Percentiles rank a stretch among this genome's conserved stretches.
These are phyloP conservation scores for Dasypogon diadema DNA, from an alignment of 2,888 invertebrate species.

Conservation along the genomic window DNA sequence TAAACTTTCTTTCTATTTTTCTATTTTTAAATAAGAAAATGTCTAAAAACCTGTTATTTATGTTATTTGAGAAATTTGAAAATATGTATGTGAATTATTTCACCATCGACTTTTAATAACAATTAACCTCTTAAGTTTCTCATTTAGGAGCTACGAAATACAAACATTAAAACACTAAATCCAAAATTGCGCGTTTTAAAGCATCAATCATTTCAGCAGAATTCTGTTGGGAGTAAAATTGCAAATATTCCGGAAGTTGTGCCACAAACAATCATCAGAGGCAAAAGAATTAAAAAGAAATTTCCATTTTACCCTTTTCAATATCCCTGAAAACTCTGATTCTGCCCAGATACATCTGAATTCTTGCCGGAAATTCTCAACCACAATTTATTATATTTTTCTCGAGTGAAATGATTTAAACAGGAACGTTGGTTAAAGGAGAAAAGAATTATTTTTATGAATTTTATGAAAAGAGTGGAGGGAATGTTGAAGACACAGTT, in stretches of 20 bases:
- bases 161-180: too few relatives aligned
- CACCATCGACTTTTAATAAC: too few relatives aligned
- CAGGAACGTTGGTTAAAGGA: neutral
- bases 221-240: neutral
- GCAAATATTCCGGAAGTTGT: neutral
- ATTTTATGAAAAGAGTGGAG: neutral
- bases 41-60: too few relatives aligned
- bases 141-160: too few relatives aligned
- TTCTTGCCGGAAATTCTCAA: neutral
- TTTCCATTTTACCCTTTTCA: neutral
- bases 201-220: too few relatives aligned
- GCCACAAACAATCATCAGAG: neutral
- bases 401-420: neutral
- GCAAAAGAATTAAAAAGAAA: neutral
- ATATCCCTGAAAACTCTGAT: neutral
- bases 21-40: too few relatives aligned
- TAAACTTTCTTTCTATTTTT: too few relatives aligned
- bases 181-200: too few relatives aligned
- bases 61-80: too few relatives aligned
- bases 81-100: too few relatives aligned
- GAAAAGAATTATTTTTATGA: neutral
- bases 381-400: neutral
- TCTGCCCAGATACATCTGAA: neutral
- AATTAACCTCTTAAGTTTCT: too few relatives aligned
- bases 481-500: too few relatives aligned